Evolutionary conservation across 2,888 invertebrate species (phyloP).

Genomic region (Drosophila pullipes): DNA sequence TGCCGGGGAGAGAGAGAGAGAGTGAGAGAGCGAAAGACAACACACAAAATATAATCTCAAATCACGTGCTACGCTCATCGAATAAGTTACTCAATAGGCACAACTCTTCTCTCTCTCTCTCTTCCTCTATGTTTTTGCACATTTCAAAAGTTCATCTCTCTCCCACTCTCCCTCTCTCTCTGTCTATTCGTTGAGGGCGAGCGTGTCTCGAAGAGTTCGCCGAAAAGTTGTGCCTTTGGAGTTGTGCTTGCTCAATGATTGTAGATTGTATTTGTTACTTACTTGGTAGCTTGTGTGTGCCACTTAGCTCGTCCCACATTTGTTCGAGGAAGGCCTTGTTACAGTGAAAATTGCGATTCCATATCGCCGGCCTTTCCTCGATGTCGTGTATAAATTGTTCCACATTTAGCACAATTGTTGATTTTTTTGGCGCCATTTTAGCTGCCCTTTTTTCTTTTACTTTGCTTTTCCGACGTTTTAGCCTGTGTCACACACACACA

Average conservation of each 20-base stretch:
- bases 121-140: no score
- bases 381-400: constrained; percentile 85
- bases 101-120: constrained; percentile 13
- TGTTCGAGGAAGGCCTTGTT: constrained; percentile 85
- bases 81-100: constrained; percentile 33
- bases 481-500: constrained; percentile 13
- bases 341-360: constrained; percentile 86
- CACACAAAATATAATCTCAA: constrained; percentile 6
- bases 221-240: constrained; percentile 35
- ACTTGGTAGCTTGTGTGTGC: constrained; percentile 84
- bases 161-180: background rate
- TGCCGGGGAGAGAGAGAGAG: constrained; percentile 48
- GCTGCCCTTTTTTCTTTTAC: constrained; percentile 17
- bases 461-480: constrained; percentile 24
- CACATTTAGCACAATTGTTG: constrained; percentile 84
- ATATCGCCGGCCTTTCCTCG: constrained; percentile 85
- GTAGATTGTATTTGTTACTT: constrained; percentile 59
- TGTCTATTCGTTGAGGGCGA: background rate
- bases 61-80: constrained; percentile 7
- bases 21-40: constrained; percentile 1
- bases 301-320: constrained; percentile 85
- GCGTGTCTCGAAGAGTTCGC: background rate
- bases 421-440: constrained; percentile 84
- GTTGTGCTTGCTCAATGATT: constrained; percentile 4
- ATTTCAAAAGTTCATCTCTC: background rate